phyloP scores from a whole-genome alignment of 2,797 vertebrate species.

The Siniperca obscura region DNA sequence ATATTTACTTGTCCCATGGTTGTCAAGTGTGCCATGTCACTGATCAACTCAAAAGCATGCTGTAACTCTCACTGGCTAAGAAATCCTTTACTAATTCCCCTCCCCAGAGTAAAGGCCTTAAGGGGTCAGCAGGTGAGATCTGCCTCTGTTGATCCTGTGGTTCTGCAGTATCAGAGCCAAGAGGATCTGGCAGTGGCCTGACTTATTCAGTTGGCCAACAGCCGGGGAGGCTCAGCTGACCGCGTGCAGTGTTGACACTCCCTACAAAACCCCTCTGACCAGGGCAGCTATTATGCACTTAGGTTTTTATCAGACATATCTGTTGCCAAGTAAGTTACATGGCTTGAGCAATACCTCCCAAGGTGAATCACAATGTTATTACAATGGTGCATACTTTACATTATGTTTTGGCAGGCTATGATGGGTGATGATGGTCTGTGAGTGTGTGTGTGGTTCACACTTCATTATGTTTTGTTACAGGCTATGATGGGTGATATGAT shows the following conservation, averaged over 20 bases:
- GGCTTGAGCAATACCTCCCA: conserved; percentile 59
- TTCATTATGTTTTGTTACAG: conserved; percentile 55
- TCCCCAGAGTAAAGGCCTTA: conserved; percentile 58
- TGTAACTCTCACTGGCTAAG: conserved; percentile 62
- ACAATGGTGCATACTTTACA: conserved; percentile 60
- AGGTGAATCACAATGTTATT: conserved; percentile 68
- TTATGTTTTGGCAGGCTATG: conserved; percentile 64
- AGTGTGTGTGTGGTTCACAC: conserved; percentile 40
- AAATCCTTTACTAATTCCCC: conserved; percentile 65
- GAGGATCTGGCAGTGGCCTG: conserved; percentile 58
- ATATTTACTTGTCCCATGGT: not conserved
- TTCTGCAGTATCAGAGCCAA: conserved; percentile 55
- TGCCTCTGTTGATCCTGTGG: conserved; percentile 55
- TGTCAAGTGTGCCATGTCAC: conserved; percentile 25
- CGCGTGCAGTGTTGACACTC: conserved; percentile 48
- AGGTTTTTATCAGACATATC: conserved; percentile 63
- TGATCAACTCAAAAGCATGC: conserved; percentile 50
- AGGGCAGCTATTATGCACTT: conserved; percentile 54
- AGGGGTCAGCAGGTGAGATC: conserved; percentile 68
- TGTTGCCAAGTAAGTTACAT: conserved; percentile 45
- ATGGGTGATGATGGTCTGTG: conserved; percentile 48
- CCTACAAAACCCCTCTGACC: conserved; percentile 32
- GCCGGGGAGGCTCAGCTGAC: conserved; percentile 57
- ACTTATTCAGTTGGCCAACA: conserved; percentile 60
- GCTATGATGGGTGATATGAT: conserved; percentile 28